Evolutionary conservation across 2,888 invertebrate genomes (phyloP), one percentile per base, ranked within the genome.

Genomic region (Boloria euphrosyne): DNA sequence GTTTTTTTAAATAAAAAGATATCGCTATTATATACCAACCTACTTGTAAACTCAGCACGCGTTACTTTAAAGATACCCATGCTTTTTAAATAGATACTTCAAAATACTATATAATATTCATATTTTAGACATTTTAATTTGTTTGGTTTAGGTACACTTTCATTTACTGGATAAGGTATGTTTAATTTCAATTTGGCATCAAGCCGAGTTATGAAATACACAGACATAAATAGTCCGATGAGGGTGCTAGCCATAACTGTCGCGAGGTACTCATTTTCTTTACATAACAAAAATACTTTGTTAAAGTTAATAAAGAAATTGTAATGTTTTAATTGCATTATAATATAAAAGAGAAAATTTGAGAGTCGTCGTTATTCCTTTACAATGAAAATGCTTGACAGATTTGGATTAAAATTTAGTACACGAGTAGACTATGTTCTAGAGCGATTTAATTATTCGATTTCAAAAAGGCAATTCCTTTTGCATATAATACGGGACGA

Each of bases 181-280:
- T 22, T 57, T 46, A 57, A 57, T 57, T 57, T 57, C 57, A 57
- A 57, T 57, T 57, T 57, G 57, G 57, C 57, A 46, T 22, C 46
- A 22, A 13, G 46, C 57, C 57, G 57, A 57, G 57, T 27, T 57
- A 57, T 46, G 57, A 57, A 38, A 10, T 38, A 57, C 57, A 46
- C 27, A 16, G n/a, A 55, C 43, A 57, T 44, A 22, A 46, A 22
- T 44, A 57, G 44, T 44, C 57, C 46, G 44, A 46, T 57, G 44
- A 57, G 57, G 16, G 46, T 46, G 57, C 57, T 44, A 38, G 31
- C 31, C 31, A 14, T 57, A 4, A 43, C 14, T 55, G 44, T 44
- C 18, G 5, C 13, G 17, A 22, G 27, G n/a, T 27, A 22, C 22
- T 57, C 16, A 14, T 44, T n/a, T 57, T 22, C 10, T 46, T 57